These are phyloP conservation scores for Montipora sp. DNA, from an alignment of 64 coral and sea anemone genomes.

Conservation along the genomic window DNA sequence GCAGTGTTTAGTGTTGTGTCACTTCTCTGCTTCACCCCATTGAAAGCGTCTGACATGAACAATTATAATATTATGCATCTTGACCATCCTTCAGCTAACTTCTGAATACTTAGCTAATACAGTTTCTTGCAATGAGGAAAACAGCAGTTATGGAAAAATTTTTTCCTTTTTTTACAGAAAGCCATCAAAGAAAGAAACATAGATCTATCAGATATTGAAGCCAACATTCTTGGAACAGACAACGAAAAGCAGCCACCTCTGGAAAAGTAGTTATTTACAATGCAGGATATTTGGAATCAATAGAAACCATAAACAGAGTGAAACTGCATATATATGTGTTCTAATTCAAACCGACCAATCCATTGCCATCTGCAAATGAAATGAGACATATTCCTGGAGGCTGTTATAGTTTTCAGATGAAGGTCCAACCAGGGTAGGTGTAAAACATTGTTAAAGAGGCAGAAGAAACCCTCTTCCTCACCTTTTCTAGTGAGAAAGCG, in stretches of 20 bases:
- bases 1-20: too few species aligned
- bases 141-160: neutral
- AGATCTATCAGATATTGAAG: constrained; percentile 84
- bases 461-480: too few species aligned
- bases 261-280: neutral
- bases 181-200: constrained; percentile 97
- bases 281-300: neutral
- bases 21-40: too few species aligned
- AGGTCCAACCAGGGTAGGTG: too few species aligned
- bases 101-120: too few species aligned
- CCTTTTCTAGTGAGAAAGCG: too few species aligned
- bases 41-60: too few species aligned
- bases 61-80: too few species aligned
- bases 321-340: neutral
- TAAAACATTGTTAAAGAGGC: too few species aligned
- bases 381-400: neutral
- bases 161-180: constrained; percentile 68
- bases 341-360: neutral
- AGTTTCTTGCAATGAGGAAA: neutral
- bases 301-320: neutral
- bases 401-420: too few species aligned
- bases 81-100: too few species aligned
- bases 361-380: neutral
- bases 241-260: constrained; percentile 88
- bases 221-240: constrained; percentile 82